These are phyloP conservation scores for Xyrichtys novacula DNA, from an alignment of 2,797 vertebrate species.

Conservation along the genomic window DNA sequence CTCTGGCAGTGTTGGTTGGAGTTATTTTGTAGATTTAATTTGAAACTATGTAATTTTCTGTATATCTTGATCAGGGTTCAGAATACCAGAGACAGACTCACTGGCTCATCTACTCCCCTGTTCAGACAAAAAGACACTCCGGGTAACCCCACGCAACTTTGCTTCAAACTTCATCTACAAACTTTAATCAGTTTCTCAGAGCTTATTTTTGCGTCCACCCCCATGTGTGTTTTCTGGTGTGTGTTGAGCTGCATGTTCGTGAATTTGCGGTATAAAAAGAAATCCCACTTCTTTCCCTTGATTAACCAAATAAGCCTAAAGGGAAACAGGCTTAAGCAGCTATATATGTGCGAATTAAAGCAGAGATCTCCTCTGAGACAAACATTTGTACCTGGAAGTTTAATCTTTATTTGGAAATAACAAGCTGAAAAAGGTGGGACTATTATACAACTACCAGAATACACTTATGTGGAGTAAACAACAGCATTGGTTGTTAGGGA, in stretches of 20 bases:
- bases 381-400: slow-evolving; percentile 60
- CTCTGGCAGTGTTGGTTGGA: too few species aligned
- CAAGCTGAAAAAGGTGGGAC: slow-evolving; percentile 43
- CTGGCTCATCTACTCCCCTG: background rate
- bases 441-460: slow-evolving; percentile 34
- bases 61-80: too few species aligned
- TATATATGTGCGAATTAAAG: slow-evolving; percentile 64
- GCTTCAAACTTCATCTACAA: background rate
- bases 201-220: background rate
- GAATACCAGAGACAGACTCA: background rate
- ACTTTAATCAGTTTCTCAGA: background rate
- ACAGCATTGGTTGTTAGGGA: slow-evolving; percentile 50
- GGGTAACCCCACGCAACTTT: too few species aligned
- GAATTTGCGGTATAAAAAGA: slow-evolving; percentile 26
- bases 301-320: slow-evolving; percentile 68
- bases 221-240: background rate
- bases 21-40: too few species aligned
- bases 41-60: too few species aligned
- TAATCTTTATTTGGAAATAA: slow-evolving; percentile 65
- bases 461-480: slow-evolving; percentile 54
- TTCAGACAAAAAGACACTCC: background rate
- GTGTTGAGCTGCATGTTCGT: background rate
- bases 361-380: slow-evolving; percentile 35
- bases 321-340: slow-evolving; percentile 57
- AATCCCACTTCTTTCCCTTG: slow-evolving; percentile 44